These are phyloP conservation scores for Limnephilus lunatus DNA, from an alignment of 2,888 invertebrate genomes.

Conservation along the genomic window DNA sequence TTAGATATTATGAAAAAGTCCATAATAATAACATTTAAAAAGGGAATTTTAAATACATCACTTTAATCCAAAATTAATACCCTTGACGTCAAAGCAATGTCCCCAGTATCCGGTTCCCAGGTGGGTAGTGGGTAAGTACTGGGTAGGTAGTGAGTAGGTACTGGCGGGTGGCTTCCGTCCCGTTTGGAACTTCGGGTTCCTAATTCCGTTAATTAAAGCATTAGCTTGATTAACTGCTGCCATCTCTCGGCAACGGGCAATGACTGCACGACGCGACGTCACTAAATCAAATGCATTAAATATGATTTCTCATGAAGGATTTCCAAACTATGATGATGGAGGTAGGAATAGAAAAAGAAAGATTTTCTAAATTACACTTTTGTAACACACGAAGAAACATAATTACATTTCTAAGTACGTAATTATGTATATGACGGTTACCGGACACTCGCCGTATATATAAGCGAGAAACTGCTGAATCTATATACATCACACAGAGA, in stretches of 20 bases:
- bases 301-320: not conserved
- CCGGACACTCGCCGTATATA: no score
- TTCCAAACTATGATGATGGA: not conserved
- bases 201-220: conserved; percentile 13
- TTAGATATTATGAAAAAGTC: not conserved
- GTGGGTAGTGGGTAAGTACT: not conserved
- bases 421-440: no score
- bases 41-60: no score
- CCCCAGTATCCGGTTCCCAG: not conserved
- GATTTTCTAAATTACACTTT: no score
- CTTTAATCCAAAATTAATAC: not conserved
- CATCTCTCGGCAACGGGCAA: not conserved
- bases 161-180: not conserved
- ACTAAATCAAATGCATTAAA: not conserved
- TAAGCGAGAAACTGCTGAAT: no score
- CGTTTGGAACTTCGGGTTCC: not conserved
- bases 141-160: no score
- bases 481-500: no score
- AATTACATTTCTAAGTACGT: no score
- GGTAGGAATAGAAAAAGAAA: not conserved
- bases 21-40: no score
- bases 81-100: not conserved
- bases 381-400: no score
- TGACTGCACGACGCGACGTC: not conserved
- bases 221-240: conserved; percentile 16